These are phyloP conservation scores for Hirtodrosophila histrioides DNA, from an alignment of 2,888 invertebrate species.

Conservation along the genomic window DNA sequence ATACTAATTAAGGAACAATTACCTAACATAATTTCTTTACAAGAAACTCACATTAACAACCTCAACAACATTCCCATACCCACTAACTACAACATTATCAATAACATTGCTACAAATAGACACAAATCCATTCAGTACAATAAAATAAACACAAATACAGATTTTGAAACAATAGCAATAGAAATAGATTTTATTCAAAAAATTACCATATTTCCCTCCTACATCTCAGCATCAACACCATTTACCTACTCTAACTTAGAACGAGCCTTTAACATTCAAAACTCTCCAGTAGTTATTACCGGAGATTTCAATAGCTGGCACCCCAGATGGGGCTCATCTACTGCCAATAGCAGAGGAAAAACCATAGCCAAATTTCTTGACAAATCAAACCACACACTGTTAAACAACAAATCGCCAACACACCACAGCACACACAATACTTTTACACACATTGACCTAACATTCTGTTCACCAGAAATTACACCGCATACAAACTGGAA, in stretches of 20 bases:
- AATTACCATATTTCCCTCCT: conserved; percentile 1
- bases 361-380: background rate
- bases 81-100: conserved; percentile 1
- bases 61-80: conserved; percentile 1
- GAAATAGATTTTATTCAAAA: conserved; percentile 2
- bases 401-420: conserved; percentile 6
- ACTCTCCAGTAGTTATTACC: background rate
- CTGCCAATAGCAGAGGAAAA: background rate
- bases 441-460: background rate
- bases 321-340: conserved; percentile 4
- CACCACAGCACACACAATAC: conserved; percentile 8
- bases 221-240: conserved; percentile 4
- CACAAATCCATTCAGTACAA: conserved; percentile 3
- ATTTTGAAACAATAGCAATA: background rate
- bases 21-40: background rate
- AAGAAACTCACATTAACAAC: conserved; percentile 2
- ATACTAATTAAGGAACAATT: conserved; percentile 1
- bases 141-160: background rate
- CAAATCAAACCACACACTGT: background rate
- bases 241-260: background rate
- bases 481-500: no score
- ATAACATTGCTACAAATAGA: conserved; percentile 1
- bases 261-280: background rate
- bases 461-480: background rate
- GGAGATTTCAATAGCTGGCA: conserved; percentile 11